Evolutionary conservation across 2,113 vertebrate genomes (phyloP).

Genomic region (Bothrops jararaca): DNA sequence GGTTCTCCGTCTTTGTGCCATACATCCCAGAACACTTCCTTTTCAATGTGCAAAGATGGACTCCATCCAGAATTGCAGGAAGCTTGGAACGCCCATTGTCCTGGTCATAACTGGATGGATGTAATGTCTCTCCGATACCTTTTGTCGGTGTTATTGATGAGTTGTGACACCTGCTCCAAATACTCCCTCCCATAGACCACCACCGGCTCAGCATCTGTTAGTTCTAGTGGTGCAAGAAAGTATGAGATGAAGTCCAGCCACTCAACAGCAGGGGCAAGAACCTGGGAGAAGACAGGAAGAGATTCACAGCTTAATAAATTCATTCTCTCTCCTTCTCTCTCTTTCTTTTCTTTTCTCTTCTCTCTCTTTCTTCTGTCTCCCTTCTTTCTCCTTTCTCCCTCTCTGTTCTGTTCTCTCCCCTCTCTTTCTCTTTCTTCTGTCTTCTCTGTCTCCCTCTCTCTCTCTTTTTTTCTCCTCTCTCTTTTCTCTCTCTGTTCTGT

Average conservation of each 20-base stretch:
- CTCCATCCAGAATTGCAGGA: neutral
- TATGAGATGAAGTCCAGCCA: conserved; percentile 93
- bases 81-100: too few species aligned
- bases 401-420: too few species aligned
- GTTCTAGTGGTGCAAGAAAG: conserved; percentile 83
- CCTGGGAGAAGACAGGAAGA: conserved; percentile 44
- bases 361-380: too few species aligned
- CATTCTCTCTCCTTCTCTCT: neutral
- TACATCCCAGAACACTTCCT: neutral
- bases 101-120: neutral
- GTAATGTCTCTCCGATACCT: conserved; percentile 64
- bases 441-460: too few species aligned
- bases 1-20: neutral
- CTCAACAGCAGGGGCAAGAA: conserved; percentile 84
- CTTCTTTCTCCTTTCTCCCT: too few species aligned
- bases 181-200: conserved; percentile 90
- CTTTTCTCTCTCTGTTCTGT: too few species aligned
- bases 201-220: conserved; percentile 84
- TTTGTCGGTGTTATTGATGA: conserved; percentile 87
- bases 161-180: conserved; percentile 89
- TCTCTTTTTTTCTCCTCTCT: too few species aligned
- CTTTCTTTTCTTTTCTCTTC: too few species aligned
- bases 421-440: too few species aligned
- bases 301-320: neutral
- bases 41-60: neutral